These are phyloP conservation scores for Calidris pugnax DNA, from an alignment of 2,113 vertebrate genomes.

Conservation along the genomic window DNA sequence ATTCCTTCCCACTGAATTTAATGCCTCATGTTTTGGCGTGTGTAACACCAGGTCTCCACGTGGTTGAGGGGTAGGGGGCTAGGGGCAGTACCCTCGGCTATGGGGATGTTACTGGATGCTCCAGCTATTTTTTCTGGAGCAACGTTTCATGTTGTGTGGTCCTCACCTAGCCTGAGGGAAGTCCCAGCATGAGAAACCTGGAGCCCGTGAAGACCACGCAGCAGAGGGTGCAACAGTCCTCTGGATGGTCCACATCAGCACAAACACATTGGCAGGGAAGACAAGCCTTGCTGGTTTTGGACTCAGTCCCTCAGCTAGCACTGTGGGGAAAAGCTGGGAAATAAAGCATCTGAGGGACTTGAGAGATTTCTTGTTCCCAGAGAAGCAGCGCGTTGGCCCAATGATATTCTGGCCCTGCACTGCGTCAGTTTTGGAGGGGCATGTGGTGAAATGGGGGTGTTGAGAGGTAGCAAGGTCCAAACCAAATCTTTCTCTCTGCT, in stretches of 20 bases:
- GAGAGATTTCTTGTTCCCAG: neutral
- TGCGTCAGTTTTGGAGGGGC: neutral
- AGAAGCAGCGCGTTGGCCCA: neutral
- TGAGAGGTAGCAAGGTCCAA: neutral
- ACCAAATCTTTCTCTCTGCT: neutral
- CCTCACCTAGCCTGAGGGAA: neutral
- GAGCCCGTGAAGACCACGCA: neutral
- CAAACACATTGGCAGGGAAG: neutral
- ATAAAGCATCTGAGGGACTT: neutral
- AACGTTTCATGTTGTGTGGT: neutral
- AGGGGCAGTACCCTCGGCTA: neutral
- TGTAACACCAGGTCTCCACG: neutral
- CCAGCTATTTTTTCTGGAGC: neutral
- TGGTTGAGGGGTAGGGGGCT: neutral
- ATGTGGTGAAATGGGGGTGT: neutral
- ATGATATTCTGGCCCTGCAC: neutral
- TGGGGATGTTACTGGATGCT: too few relatives aligned
- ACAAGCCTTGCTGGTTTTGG: neutral
- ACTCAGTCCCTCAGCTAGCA: neutral
- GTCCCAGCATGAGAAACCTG: neutral
- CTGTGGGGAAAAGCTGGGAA: neutral
- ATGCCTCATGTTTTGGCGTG: neutral
- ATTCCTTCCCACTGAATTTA: neutral
- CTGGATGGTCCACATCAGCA: neutral
- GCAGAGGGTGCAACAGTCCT: neutral